Evolutionary conservation across 1,140 invertebrate genomes (phyloP).

Genomic region (Leptopilina clavipes): DNA sequence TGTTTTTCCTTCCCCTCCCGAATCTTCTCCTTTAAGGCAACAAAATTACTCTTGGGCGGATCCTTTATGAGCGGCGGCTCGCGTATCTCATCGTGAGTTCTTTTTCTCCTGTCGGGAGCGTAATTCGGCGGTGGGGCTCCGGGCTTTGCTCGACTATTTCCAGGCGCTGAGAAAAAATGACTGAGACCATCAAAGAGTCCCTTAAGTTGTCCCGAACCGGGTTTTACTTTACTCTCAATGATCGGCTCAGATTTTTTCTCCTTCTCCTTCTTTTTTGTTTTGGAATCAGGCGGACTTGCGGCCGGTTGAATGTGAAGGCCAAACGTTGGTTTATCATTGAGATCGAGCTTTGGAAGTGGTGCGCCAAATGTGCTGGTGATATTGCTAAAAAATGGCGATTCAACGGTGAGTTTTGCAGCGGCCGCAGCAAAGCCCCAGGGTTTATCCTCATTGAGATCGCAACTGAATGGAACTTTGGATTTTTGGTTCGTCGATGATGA

Average conservation of each 20-base stretch:
- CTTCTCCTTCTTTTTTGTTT: slow-evolving; percentile 42
- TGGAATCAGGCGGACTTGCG: slow-evolving; percentile 44
- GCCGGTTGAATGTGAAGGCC: slow-evolving; percentile 63
- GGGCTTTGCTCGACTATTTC: slow-evolving; percentile 75
- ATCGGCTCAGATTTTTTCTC: slow-evolving; percentile 26
- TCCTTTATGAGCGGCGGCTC: slow-evolving; percentile 59
- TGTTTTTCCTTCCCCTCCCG: too few species aligned
- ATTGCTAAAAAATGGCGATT: slow-evolving; percentile 67
- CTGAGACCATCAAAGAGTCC: slow-evolving; percentile 90
- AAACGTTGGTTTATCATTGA: slow-evolving; percentile 65
- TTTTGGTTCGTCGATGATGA: background rate
- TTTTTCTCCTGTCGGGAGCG: slow-evolving; percentile 73
- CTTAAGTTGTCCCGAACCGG: slow-evolving; percentile 81
- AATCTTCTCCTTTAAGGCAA: slow-evolving; percentile 28
- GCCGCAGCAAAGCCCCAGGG: slow-evolving; percentile 88
- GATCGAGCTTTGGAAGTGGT: slow-evolving; percentile 65
- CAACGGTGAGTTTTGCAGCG: slow-evolving; percentile 71
- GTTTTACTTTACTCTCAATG: slow-evolving; percentile 63
- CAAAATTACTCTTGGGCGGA: slow-evolving; percentile 50
- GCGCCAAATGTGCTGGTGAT: slow-evolving; percentile 67
- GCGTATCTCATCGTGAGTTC: slow-evolving; percentile 46
- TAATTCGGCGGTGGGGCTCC: slow-evolving; percentile 75
- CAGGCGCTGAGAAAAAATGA: slow-evolving; percentile 85
- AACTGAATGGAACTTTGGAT: slow-evolving; percentile 69
- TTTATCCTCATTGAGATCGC: slow-evolving; percentile 73